Percentiles rank a stretch among this genome's conserved stretches.
phyloP scores from a whole-genome alignment of 2,888 invertebrate genomes.

The Pinctada fucata region DNA sequence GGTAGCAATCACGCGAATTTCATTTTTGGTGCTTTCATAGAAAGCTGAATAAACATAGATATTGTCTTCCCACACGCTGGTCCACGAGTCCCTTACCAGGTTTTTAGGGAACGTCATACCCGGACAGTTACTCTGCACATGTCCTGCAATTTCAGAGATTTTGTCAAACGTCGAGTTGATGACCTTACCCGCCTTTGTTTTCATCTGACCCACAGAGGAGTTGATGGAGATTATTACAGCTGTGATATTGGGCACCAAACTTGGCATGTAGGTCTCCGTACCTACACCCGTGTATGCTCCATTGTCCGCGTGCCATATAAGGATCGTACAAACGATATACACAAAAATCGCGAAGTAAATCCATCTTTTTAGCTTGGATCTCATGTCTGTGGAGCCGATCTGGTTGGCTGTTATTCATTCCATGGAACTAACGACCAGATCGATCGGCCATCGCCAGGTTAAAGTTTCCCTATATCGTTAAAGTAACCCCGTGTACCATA shows the following conservation, averaged over 20 bases:
- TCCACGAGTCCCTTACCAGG: neutral
- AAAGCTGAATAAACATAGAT: neutral
- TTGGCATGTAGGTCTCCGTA: too few relatives aligned
- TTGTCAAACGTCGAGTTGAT: neutral
- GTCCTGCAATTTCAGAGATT: neutral
- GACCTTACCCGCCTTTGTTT: neutral
- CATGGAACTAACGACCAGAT: too few relatives aligned
- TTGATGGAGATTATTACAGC: too few relatives aligned
- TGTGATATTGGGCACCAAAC: too few relatives aligned
- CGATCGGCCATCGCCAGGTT: too few relatives aligned
- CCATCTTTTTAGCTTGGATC: constrained; percentile 8
- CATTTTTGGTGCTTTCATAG: neutral
- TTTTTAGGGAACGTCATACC: neutral
- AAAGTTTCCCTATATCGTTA: too few relatives aligned
- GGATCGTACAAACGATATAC: constrained; percentile 13
- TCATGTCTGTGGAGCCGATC: neutral
- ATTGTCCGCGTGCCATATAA: constrained; percentile 17
- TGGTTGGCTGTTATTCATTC: too few relatives aligned
- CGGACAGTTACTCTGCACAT: neutral
- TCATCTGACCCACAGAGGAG: neutral
- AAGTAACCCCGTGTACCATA: too few relatives aligned
- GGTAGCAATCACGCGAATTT: neutral
- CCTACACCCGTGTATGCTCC: neutral
- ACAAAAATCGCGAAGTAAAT: constrained; percentile 13
- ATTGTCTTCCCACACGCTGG: neutral